Base-by-base conservation (phyloP, 2,888 invertebrate genomes). In the Drosophila dives region DNA sequence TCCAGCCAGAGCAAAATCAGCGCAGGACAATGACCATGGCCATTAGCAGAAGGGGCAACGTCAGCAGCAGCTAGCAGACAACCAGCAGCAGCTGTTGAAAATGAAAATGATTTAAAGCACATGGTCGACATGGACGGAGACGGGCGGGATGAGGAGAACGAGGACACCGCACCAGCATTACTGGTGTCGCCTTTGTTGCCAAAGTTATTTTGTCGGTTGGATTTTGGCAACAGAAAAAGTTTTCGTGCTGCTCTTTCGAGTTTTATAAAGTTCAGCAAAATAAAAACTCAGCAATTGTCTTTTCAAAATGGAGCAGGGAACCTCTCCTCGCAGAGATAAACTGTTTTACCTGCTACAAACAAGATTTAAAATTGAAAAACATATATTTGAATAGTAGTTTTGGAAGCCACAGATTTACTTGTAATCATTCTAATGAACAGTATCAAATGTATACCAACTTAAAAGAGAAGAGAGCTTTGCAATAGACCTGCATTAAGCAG, bases 101-200 rank as follows among this genome's bases (percentile, higher is more conserved):
- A 81, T 89, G 90, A 86, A 90, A 86, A 86, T 86, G 90, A 86
- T 86, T 90, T 86, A 86, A 86, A 90, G 87, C 89, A 77, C 83
- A 89, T 85, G 87, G 55, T 51, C 45, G 50, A 36, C 34, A 7
- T 32, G 51, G 1, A 54, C 12, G 29, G 12, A n/a, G 26, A 42
- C 29, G 12, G 6, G 29, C 29, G 6, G 33, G 8, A 29, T 12
- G 17, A 29, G 10, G 8, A 20, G 26, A 3, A 26, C 50, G 26
- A 51, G 59, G 63, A 72, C 75, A 60, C 32, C 61, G 59, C 65
- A 70, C 51, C 60, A 60, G 66, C 62, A 67, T 8, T 42, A 23
- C 32, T 32, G 23, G 29, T 2, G 36, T 38, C 10, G 26, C 75
- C 56, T 69, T 74, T 77, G 62, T 79, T 79, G 59, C 36, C 63